These are phyloP conservation scores for Trichogramma pretiosum DNA, from an alignment of 1,140 invertebrate species.

Conservation along the genomic window DNA sequence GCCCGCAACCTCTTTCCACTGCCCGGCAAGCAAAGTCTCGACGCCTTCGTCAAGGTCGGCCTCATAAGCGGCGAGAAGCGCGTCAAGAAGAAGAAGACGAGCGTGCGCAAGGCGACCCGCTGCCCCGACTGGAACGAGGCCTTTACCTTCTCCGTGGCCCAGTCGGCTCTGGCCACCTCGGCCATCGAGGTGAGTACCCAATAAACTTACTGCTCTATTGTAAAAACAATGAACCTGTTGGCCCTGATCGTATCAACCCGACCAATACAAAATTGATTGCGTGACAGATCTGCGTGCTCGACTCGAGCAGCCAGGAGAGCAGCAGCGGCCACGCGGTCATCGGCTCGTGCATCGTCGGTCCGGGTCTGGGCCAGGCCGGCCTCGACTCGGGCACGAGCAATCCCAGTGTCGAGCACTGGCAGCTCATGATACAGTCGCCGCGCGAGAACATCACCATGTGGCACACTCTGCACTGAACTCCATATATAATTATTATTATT, in stretches of 20 bases:
- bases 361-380: conserved; percentile 50
- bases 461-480: conserved; percentile 55
- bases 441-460: conserved; percentile 74
- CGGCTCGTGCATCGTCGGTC: conserved; percentile 63
- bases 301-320: conserved; percentile 55
- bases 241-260: too few species aligned
- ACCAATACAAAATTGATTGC: too few species aligned
- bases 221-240: too few species aligned
- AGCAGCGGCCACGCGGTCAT: conserved; percentile 61
- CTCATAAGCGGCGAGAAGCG: conserved; percentile 74
- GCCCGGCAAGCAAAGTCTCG: conserved; percentile 47
- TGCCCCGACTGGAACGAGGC: conserved; percentile 95
- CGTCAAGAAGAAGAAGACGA: conserved; percentile 87
- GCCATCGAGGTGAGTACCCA: conserved; percentile 60
- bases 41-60: conserved; percentile 89
- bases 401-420: conserved; percentile 60
- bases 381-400: conserved; percentile 24
- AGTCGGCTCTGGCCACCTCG: conserved; percentile 56
- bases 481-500: too few species aligned
- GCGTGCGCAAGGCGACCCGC: conserved; percentile 72
- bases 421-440: conserved; percentile 70
- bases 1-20: conserved; percentile 71
- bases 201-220: not conserved
- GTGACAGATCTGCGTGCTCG: conserved; percentile 51
- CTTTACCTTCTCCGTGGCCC: conserved; percentile 77